Percentiles rank a stretch among this genome's conserved stretches.
phyloP scores from a whole-genome alignment of 30 jellyfish, hydroid and myxozoan species.

The Euphysa ruthae region DNA sequence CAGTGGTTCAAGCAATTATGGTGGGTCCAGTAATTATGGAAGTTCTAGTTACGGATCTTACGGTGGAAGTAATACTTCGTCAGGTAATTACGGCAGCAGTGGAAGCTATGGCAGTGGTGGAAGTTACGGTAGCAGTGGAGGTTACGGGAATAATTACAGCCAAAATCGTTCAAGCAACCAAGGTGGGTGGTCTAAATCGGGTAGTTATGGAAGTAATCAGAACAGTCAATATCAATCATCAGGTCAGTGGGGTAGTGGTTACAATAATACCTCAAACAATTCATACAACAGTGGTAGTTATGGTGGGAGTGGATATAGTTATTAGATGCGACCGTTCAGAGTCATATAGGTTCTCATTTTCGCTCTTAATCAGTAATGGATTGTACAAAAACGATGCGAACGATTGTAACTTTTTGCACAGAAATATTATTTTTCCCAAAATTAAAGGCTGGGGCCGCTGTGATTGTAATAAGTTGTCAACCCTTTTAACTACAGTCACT shows the following conservation, averaged over 20 bases:
- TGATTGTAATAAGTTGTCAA: too few species aligned
- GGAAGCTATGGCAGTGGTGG: slow-evolving; percentile 20
- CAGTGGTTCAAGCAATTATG: slow-evolving; percentile 35
- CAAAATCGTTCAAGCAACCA: slow-evolving; percentile 38
- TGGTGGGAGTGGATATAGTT: too few species aligned
- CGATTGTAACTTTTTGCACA: too few species aligned
- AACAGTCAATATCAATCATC: neutral
- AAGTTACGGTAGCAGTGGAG: slow-evolving; percentile 63
- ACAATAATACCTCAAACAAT: slow-evolving; percentile 4
- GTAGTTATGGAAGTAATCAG: neutral
- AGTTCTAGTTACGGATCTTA: slow-evolving; percentile 45
- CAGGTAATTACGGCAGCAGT: slow-evolving; percentile 35
- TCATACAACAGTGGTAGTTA: neutral
- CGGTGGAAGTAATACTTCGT: slow-evolving; percentile 41
- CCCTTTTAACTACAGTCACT: too few species aligned
- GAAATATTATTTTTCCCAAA: too few species aligned
- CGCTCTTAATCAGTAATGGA: too few species aligned
- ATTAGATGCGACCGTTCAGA: too few species aligned
- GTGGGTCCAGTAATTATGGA: slow-evolving; percentile 5
- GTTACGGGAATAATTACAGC: slow-evolving; percentile 31
- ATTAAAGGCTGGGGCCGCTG: too few species aligned
- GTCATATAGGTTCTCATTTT: too few species aligned
- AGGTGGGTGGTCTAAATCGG: slow-evolving; percentile 70
- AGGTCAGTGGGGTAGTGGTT: slow-evolving; percentile 27
- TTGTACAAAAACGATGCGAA: too few species aligned